A percentile compares a stretch with the other conserved stretches of the same genome.
phyloP scores from a whole-genome alignment of 2,888 invertebrate genomes.

The Hanleya hanleyi region DNA sequence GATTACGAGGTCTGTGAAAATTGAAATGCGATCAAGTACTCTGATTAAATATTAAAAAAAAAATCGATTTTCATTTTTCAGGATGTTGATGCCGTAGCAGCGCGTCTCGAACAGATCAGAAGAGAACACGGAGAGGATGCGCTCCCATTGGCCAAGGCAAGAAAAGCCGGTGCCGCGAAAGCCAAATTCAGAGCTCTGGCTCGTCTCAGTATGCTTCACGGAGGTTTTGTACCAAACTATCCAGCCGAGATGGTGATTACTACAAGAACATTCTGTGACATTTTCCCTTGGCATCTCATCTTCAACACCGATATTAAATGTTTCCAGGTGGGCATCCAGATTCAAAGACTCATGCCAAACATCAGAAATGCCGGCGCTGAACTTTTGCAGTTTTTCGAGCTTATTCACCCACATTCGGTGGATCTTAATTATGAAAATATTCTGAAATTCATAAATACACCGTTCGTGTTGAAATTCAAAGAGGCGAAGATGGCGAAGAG shows the following conservation, averaged over 20 bases:
- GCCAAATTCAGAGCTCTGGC: constrained; percentile 58
- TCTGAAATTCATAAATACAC: constrained; percentile 52
- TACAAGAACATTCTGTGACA: constrained; percentile 53
- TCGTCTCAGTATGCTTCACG: constrained; percentile 49
- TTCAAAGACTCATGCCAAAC: constrained; percentile 53
- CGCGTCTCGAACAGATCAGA: constrained; percentile 51
- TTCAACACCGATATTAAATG: constrained; percentile 51
- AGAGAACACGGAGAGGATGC: constrained; percentile 53
- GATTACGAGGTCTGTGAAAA: background rate
- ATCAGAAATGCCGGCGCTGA: constrained; percentile 40
- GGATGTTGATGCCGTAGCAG: constrained; percentile 57
- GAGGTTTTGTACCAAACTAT: constrained; percentile 54
- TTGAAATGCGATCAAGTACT: background rate
- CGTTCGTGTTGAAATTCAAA: constrained; percentile 52
- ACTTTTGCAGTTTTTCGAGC: constrained; percentile 45
- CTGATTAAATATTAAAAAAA: background rate
- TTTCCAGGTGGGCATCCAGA: constrained; percentile 51
- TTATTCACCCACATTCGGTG: constrained; percentile 53
- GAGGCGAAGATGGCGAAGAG: constrained; percentile 42
- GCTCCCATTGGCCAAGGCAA: constrained; percentile 50
- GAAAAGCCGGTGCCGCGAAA: constrained; percentile 43
- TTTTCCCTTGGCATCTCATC: constrained; percentile 58
- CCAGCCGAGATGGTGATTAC: constrained; percentile 39
- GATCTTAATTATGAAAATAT: constrained; percentile 54
- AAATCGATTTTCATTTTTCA: constrained; percentile 20